Evolutionary conservation across 2,888 invertebrate genomes (phyloP).

Genomic region (Drosophila vallismaia): DNA sequence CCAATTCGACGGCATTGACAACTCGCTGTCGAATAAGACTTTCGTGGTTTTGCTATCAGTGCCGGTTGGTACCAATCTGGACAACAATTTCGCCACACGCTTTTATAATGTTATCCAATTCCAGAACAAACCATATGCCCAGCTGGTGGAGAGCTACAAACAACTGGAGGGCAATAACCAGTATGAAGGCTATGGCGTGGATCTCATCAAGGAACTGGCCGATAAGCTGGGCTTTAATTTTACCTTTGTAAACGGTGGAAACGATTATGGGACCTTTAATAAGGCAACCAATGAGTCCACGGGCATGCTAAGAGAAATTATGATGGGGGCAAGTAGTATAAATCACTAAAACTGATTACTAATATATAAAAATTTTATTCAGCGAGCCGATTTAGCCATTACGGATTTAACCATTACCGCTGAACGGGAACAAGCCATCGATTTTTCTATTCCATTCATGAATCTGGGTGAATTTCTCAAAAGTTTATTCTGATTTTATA

Average conservation of each 20-base stretch:
- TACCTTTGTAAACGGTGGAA: slow-evolving; percentile 90
- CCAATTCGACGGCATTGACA: slow-evolving; percentile 85
- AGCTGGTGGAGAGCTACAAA: slow-evolving; percentile 89
- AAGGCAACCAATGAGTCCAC: slow-evolving; percentile 89
- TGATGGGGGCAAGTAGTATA: slow-evolving; percentile 85
- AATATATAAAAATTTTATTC: neutral
- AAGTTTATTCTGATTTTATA: fast-evolving
- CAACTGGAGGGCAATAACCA: slow-evolving; percentile 90
- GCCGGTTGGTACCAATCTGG: slow-evolving; percentile 84
- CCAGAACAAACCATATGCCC: slow-evolving; percentile 91
- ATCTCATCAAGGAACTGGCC: slow-evolving; percentile 92
- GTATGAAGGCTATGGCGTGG: slow-evolving; percentile 94
- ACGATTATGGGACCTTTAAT: slow-evolving; percentile 90
- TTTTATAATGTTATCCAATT: slow-evolving; percentile 4
- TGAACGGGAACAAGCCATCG: slow-evolving; percentile 93
- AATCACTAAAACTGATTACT: too few relatives aligned
- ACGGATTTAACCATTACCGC: slow-evolving; percentile 96
- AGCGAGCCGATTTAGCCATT: slow-evolving; percentile 95
- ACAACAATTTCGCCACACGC: neutral
- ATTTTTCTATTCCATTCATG: slow-evolving; percentile 98
- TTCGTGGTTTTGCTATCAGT: slow-evolving; percentile 89
- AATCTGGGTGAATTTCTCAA: slow-evolving; percentile 87
- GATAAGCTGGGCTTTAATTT: slow-evolving; percentile 92
- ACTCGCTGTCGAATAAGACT: slow-evolving; percentile 89
- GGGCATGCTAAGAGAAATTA: slow-evolving; percentile 93